Base-by-base conservation (phyloP, 2,797 vertebrate genomes). In the Aplochiton taeniatus region DNA sequence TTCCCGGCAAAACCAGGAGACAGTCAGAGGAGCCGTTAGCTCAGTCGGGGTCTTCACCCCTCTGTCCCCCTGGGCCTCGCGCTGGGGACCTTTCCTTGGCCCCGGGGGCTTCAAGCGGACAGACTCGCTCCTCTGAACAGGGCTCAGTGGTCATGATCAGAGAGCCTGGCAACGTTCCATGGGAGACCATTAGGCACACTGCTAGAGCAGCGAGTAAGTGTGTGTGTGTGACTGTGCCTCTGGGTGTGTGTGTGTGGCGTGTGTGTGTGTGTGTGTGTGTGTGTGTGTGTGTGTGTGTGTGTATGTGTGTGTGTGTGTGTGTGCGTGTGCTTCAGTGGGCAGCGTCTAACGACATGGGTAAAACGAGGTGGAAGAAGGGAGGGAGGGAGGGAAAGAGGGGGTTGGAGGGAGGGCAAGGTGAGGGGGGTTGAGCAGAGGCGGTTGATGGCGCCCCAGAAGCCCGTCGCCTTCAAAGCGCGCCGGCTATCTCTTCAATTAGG, bases 121-220 rank as follows among this genome's bases (percentile, higher is more conserved):
- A n/a, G n/a, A n/a, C n/a, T n/a, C n/a, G n/a, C n/a, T n/a, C n/a
- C 81, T 83, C 75, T 70, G 74, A 85, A 70, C 76, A 77, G 41
- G 70, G 79, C 11, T 80, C 82, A 78, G 76, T 81, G 79, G 75
- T 87, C 85, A 90, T 88, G 83, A 87, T 80, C 69, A 57, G 69
- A 81, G 81, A 79, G 69, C 64, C 74, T 78, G 72, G 73, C 75
- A 76, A 51, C 75, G 78, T 84, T 85, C 73, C 75, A 77, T 70
- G 61, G 73, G 81, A 79, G 73, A 75, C 67, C 48, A 69, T 72
- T 16, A 8, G 46, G 53, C 17, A 78, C 61, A 70, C 43, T 70
- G 49, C 53, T 51, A 8, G n/a, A 55, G 68, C 66, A 79, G 76
- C 72, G 20, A 45, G 62, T 69, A 14, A 17, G 51, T 53, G 41